Evolutionary conservation across 2,113 vertebrate genomes (phyloP).

Genomic region (Ascaphus truei): DNA sequence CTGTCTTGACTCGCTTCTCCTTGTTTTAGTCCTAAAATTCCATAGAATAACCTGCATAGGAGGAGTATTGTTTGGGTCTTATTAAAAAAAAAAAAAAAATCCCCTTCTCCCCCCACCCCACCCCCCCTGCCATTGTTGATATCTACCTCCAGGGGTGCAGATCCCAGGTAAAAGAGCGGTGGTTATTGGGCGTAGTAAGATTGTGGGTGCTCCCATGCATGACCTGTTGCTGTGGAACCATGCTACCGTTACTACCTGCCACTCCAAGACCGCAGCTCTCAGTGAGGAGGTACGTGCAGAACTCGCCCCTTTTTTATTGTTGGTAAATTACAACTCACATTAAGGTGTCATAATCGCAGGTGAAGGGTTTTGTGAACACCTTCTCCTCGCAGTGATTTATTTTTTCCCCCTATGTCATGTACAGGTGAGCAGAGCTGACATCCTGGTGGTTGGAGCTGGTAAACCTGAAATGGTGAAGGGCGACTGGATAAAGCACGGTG

Average conservation of each 20-base stretch:
- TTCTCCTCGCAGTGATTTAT: no score
- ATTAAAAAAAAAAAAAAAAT: no score
- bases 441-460: constrained; percentile 89
- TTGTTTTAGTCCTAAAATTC: no score
- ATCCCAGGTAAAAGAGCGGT: constrained; percentile 87
- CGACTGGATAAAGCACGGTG: constrained; percentile 94
- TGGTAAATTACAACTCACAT: no score
- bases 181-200: constrained; percentile 94
- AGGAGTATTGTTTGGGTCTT: no score
- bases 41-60: no score
- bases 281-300: constrained; percentile 74
- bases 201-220: constrained; percentile 94
- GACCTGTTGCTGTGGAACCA: constrained; percentile 93
- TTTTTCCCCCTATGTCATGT: neutral
- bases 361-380: no score
- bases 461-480: constrained; percentile 93
- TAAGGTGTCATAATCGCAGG: no score
- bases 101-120: no score
- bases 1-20: no score
- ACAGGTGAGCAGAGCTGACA: constrained; percentile 84
- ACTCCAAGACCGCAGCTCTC: constrained; percentile 84
- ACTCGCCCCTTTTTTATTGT: no score
- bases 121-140: no score
- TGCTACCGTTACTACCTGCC: constrained; percentile 93
- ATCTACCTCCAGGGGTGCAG: constrained; percentile 73